Evolutionary conservation across 2,888 invertebrate genomes (phyloP).

Genomic region (Andrena marginata): DNA sequence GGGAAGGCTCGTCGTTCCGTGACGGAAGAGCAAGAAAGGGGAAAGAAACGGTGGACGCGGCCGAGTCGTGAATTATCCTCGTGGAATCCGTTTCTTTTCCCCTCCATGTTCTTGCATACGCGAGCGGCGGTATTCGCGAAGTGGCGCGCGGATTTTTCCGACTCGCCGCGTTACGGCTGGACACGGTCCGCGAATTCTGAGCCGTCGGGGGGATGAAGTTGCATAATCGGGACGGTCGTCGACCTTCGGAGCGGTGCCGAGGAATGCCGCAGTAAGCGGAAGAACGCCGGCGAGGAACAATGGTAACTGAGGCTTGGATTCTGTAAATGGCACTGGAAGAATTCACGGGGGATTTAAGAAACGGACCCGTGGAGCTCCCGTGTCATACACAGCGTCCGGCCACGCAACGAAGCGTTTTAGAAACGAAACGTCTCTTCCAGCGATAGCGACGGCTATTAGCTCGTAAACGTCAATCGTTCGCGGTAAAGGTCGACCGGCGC

Average conservation of each 20-base stretch:
- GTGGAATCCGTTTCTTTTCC: slow-evolving; percentile 62
- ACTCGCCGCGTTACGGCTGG: slow-evolving; percentile 11
- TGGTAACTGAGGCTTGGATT: slow-evolving; percentile 77
- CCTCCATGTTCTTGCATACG: slow-evolving; percentile 37
- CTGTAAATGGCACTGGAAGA: slow-evolving; percentile 95
- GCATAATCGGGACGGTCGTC: slow-evolving; percentile 9
- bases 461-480: too few species aligned
- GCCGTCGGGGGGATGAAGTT: slow-evolving; percentile 1
- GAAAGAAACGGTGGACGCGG: slow-evolving; percentile 57
- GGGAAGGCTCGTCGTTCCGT: slow-evolving; percentile 79
- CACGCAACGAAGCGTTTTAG: slow-evolving; percentile 64
- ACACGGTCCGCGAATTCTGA: slow-evolving; percentile 21
- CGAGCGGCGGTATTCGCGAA: neutral
- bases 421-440: too few species aligned
- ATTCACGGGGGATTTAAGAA: slow-evolving; percentile 90
- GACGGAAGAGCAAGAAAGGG: slow-evolving; percentile 69
- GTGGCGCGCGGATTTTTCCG: slow-evolving; percentile 18
- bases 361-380: slow-evolving; percentile 85
- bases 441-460: too few species aligned
- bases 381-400: slow-evolving; percentile 85
- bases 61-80: slow-evolving; percentile 55
- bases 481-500: too few species aligned
- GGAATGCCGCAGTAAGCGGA: neutral
- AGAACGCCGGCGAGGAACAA: neutral
- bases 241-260: neutral